Evolutionary conservation across 2,797 vertebrate species (phyloP), one percentile per base, ranked within the genome.

Genomic region (Pristis pectinata): DNA sequence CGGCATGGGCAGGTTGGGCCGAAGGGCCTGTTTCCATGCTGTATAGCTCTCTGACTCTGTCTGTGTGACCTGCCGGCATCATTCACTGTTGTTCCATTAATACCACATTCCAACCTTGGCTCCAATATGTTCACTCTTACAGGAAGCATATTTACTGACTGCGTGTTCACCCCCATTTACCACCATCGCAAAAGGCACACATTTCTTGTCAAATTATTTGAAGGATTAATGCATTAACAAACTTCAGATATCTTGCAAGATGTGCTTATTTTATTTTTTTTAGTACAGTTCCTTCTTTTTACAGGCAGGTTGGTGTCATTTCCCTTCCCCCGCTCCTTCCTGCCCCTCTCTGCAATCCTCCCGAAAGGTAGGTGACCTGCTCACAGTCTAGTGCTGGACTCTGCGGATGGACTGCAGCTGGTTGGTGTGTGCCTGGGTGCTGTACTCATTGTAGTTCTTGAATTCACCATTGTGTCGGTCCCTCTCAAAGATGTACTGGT

Each of bases 361-460:
- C 24, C 15, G 19, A 24, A n/a, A 3, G n/a, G 22, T 34, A 0
- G 72, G 17, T 59, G 76, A n/a, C 19, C 56, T 13, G 19, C 0
- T 0, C 93, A 74, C n/a, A 95, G 67, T n/a, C 97, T 97, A 99
- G 96, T 99, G 98, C 97, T 99, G 99, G 97, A 99, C 97, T 95
- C 98, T 98, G 97, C 98, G 98, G 96, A 99, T 99, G 97, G 98
- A 99, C 97, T 99, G 98, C 97, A 99, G 97, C 97, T 99, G 98
- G 97, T 98, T 98, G 96, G 98, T 99, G 96, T 99, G 99, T 96
- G 98, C 98, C 97, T 99, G 99, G 95, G 98, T 98, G 97, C 98
- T 98, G 95, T 97, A 99, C 96, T 99, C 98, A 0, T 97, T 98
- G 97, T 99, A 99, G 97, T 98, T 97, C 96, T 97, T 98, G 98